Evolutionary conservation across 2,113 vertebrate species (phyloP), one percentile per base, ranked within the genome.

Genomic region (Trochalopteron elliotii): DNA sequence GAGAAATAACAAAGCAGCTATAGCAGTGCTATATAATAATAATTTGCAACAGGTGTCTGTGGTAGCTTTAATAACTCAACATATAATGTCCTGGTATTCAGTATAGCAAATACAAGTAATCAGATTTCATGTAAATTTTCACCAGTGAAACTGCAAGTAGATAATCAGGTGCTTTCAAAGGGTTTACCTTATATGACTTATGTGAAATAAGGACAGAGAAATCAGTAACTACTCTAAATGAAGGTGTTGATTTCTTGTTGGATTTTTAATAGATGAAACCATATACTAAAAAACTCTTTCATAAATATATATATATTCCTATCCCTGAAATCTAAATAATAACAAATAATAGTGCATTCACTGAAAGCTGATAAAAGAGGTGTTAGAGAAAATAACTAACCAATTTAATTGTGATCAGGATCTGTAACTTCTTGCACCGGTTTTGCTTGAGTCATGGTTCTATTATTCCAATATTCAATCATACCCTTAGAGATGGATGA

Each of bases 21-120:
- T 52, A 67, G 23, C 47, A 70, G 5, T 75, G 35, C 42, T 83
- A 15, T 39, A 28, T 67, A 77, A 75, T 70, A 83, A n/a, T 80
- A 87, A 78, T 89, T 93, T 90, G 31, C 78, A 94, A 91, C 86
- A 95, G 40, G 82, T 94, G 52, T 65, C 61, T 71, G 13, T 86
- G 40, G n/a, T 78, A 81, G 35, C 17, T 93, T 77, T 83, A 70
- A 78, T 68, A 90, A 37, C 30, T 50, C 49, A 89, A 19, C 28
- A 63, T 88, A 83, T 94, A 13, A 55, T 78, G 74, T 83, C 24
- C 69, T 39, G 11, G 2, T 81, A 50, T 64, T 86, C 76, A 75
- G 37, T 53, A 18, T 4, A 78, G 42, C 10, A 90, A 96, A 86
- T 59, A 15, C 6, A 70, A 61, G 16, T 53, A 33, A 49, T 14